Percentiles rank a stretch among this genome's conserved stretches.
These are phyloP conservation scores for Rhaphigaster nebulosa DNA, from an alignment of 2,888 invertebrate species.

Conservation along the genomic window DNA sequence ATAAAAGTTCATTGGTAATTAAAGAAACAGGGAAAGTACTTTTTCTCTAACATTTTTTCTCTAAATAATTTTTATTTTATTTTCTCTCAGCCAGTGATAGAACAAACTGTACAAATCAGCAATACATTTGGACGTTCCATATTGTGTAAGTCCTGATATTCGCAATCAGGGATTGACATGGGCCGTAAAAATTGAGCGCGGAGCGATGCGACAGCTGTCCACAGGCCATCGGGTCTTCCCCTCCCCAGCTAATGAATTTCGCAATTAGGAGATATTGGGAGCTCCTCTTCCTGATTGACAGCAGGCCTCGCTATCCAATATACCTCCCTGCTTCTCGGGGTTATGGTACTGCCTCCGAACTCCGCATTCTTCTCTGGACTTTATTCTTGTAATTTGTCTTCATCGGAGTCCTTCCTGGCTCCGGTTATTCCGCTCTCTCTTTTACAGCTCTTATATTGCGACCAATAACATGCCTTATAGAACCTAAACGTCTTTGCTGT, in stretches of 20 bases:
- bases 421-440: background rate
- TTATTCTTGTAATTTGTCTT: slow-evolving; percentile 36
- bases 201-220: slow-evolving; percentile 22
- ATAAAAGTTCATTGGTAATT: no score
- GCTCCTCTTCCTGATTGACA: slow-evolving; percentile 51
- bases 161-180: slow-evolving; percentile 2
- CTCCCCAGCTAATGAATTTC: slow-evolving; percentile 55
- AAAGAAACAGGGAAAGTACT: no score
- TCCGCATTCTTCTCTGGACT: slow-evolving; percentile 45
- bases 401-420: slow-evolving; percentile 10
- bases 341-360: slow-evolving; percentile 28
- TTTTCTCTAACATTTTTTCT: background rate
- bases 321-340: background rate
- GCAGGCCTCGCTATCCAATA: slow-evolving; percentile 46
- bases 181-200: slow-evolving; percentile 15
- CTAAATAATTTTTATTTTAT: background rate
- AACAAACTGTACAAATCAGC: background rate
- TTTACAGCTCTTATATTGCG: slow-evolving; percentile 2
- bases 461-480: background rate
- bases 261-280: slow-evolving; percentile 55
- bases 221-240: slow-evolving; percentile 22
- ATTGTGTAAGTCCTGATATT: slow-evolving; percentile 14
- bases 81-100: background rate
- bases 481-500: background rate
- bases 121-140: background rate